Conservation (phyloP, 1,140 invertebrate species). For the Campoletis sonorensis region DNA sequence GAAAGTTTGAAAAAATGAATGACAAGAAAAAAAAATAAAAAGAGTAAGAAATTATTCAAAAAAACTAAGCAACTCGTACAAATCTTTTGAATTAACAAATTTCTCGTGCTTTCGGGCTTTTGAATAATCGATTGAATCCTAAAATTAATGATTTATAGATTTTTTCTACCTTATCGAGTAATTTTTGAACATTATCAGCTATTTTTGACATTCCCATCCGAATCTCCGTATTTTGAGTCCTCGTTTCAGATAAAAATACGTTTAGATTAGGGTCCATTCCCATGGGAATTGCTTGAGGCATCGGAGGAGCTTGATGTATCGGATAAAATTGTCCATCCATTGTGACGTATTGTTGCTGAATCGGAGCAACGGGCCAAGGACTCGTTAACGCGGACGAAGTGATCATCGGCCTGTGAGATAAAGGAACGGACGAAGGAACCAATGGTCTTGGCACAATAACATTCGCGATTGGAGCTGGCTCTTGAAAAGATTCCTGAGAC, state of each 20-base stretch:
- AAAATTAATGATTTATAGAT: not conserved
- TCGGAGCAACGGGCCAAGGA: slow-evolving; percentile 24
- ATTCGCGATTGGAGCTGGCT: slow-evolving; percentile 1
- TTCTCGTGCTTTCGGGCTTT: not conserved
- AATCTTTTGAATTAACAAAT: not conserved
- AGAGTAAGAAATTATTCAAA: too few relatives aligned
- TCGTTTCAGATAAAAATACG: slow-evolving; percentile 72
- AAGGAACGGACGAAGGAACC: not conserved
- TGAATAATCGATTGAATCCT: not conserved
- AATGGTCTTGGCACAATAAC: slow-evolving; percentile 30
- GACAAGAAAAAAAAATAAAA: slow-evolving; percentile 24
- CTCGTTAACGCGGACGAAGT: not conserved
- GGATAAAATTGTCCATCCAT: slow-evolving; percentile 65
- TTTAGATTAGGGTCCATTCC: slow-evolving; percentile 68
- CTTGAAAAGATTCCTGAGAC: slow-evolving; percentile 49
- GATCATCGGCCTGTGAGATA: slow-evolving; percentile 14
- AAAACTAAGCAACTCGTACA: not conserved
- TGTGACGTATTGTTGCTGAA: slow-evolving; percentile 62
- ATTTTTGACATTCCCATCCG: slow-evolving; percentile 74
- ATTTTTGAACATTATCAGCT: slow-evolving; percentile 74
- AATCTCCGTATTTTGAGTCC: slow-evolving; percentile 74
- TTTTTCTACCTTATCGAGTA: slow-evolving; percentile 70
- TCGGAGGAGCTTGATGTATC: slow-evolving; percentile 57
- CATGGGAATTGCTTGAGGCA: slow-evolving; percentile 59
- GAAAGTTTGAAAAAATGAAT: too few relatives aligned